Percentiles rank a stretch among this genome's conserved stretches.
phyloP scores from a whole-genome alignment of 1,140 invertebrate species.

The Amyelois transitella region DNA sequence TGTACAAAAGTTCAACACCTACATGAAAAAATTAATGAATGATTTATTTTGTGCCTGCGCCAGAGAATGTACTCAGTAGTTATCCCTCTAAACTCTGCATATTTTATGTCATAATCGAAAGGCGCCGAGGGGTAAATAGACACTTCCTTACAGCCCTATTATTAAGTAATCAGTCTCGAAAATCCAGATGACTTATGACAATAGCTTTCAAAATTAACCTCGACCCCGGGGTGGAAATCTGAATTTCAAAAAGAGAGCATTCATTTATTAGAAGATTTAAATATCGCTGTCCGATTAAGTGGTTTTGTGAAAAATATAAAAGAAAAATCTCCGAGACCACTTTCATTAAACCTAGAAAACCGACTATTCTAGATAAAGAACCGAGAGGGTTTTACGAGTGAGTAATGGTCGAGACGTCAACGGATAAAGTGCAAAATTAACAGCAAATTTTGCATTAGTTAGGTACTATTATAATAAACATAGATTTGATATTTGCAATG shows the following conservation, averaged over 20 bases:
- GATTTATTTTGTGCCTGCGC: no score
- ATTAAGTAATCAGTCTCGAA: slow-evolving; percentile 10
- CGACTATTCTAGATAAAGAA: neutral
- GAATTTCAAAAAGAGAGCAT: slow-evolving; percentile 6
- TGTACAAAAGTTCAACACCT: no score
- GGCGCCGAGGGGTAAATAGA: slow-evolving; percentile 2
- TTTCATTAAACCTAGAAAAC: neutral
- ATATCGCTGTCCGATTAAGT: neutral
- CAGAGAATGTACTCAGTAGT: neutral
- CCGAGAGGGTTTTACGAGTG: neutral
- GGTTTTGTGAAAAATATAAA: neutral
- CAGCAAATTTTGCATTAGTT: neutral
- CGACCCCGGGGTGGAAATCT: slow-evolving; percentile 1
- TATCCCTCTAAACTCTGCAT: neutral
- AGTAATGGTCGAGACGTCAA: neutral
- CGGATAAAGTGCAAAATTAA: neutral
- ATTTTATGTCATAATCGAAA: slow-evolving; percentile 8
- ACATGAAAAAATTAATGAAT: no score
- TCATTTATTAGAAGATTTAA: slow-evolving; percentile 4
- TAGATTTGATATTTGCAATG: no score
- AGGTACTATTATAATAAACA: no score
- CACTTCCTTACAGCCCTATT: slow-evolving; percentile 7
- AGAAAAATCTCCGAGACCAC: neutral
- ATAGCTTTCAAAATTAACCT: slow-evolving; percentile 8
- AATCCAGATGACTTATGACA: slow-evolving; percentile 9